Percentiles rank a stretch among this genome's conserved stretches.
Conservation (phyloP, 2,113 vertebrate species). For the Nettapus auritus region DNA sequence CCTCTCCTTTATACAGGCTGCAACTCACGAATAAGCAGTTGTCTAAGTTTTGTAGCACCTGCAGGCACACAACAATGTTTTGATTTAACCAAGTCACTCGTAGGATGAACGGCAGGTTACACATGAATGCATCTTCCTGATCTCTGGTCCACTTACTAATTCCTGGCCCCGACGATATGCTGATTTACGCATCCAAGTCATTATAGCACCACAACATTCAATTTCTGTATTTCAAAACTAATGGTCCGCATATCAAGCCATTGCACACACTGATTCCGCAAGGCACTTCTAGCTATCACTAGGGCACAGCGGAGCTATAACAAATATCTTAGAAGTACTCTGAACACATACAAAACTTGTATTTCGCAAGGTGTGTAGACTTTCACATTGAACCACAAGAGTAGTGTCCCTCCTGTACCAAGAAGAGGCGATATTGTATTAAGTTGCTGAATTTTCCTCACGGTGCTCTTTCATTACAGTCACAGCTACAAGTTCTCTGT, state of each 20-base stretch:
- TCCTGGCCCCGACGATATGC: neutral
- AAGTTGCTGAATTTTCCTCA: neutral
- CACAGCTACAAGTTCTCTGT: neutral
- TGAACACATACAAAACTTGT: neutral
- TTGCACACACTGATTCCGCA: neutral
- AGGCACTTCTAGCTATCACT: neutral
- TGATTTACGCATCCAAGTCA: neutral
- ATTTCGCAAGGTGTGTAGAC: neutral
- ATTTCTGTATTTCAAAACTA: neutral
- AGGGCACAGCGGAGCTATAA: neutral
- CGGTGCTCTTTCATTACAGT: neutral
- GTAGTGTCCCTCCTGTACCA: neutral
- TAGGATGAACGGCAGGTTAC: neutral
- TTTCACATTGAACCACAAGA: neutral
- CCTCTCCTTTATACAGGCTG: neutral
- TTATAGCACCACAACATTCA: neutral
- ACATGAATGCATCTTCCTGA: neutral
- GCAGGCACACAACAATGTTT: neutral
- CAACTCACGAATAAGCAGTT: neutral
- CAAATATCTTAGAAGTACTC: neutral
- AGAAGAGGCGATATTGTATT: neutral
- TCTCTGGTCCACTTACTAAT: neutral
- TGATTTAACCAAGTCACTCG: neutral
- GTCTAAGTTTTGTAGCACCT: neutral
- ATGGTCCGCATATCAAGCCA: neutral